Evolutionary conservation across 2,888 invertebrate genomes (phyloP).

Genomic region (Patella ulyssiponensis): DNA sequence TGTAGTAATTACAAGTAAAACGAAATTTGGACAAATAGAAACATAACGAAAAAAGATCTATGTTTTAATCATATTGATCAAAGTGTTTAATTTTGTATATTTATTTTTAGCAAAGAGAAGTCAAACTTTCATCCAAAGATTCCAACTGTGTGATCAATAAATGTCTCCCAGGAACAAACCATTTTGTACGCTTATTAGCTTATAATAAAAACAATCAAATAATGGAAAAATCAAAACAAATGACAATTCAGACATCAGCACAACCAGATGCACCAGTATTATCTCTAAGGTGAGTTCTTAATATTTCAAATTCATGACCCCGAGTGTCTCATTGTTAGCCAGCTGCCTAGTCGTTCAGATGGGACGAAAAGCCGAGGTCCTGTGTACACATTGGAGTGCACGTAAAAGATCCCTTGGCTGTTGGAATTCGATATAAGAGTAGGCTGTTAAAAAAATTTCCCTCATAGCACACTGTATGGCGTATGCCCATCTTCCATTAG

Average conservation of each 20-base stretch:
- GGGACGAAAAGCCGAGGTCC: too few species aligned
- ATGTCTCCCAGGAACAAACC: conserved; percentile 70
- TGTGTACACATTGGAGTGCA: too few species aligned
- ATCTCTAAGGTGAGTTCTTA: conserved; percentile 58
- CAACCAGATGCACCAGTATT: conserved; percentile 70
- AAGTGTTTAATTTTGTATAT: background rate
- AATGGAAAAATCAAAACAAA: conserved; percentile 67
- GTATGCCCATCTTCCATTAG: too few species aligned
- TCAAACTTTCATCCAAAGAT: conserved; percentile 64
- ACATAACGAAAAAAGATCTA: background rate
- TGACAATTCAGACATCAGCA: conserved; percentile 70
- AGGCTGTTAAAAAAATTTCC: too few species aligned
- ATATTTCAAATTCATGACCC: too few species aligned
- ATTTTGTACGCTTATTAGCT: conserved; percentile 68
- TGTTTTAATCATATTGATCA: conserved; percentile 3
- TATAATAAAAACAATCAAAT: conserved; percentile 59
- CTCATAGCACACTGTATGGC: too few species aligned
- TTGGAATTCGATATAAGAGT: too few species aligned
- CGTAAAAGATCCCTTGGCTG: too few species aligned
- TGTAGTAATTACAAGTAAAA: too few species aligned
- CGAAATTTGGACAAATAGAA: background rate
- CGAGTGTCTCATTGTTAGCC: too few species aligned
- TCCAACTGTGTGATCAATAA: conserved; percentile 70
- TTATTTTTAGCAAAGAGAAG: conserved; percentile 66
- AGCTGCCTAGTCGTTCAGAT: too few species aligned